Evolutionary conservation across 2,888 invertebrate genomes (phyloP).

Genomic region (Cheilosia pagana): DNA sequence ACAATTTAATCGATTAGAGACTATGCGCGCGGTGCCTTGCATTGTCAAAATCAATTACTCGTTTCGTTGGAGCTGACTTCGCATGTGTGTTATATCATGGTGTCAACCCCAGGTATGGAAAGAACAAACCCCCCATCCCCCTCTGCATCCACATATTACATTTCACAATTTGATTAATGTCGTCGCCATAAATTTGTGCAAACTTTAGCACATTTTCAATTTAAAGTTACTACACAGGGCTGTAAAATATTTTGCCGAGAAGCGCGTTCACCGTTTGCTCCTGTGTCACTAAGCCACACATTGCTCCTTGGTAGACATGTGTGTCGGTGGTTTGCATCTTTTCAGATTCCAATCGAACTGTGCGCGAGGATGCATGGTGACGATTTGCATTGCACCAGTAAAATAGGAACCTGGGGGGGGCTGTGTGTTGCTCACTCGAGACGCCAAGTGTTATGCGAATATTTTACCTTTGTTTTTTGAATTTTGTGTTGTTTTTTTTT

Average conservation of each 20-base stretch:
- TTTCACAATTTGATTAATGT: conserved; percentile 61
- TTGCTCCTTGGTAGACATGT: neutral
- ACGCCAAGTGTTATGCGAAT: conserved; percentile 63
- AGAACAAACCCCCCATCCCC: neutral
- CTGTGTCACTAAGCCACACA: conserved; percentile 26
- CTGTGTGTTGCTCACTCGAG: conserved; percentile 38
- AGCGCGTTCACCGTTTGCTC: conserved; percentile 11
- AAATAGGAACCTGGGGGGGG: too few species aligned
- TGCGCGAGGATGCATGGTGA: conserved; percentile 7
- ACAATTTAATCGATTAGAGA: conserved; percentile 54
- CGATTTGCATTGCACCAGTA: conserved; percentile 39
- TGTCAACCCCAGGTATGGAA: conserved; percentile 1
- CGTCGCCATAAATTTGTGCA: conserved; percentile 49
- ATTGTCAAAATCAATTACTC: conserved; percentile 59
- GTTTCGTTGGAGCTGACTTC: conserved; percentile 34
- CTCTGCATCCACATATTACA: conserved; percentile 24
- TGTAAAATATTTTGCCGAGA: neutral
- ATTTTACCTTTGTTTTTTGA: conserved; percentile 61
- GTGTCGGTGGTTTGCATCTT: conserved; percentile 36
- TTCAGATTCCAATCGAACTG: conserved; percentile 63
- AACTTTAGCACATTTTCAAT: conserved; percentile 60
- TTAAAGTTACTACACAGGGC: conserved; percentile 42
- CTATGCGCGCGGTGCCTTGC: neutral
- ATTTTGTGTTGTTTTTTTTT: conserved; percentile 4
- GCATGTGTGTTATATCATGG: neutral